phyloP scores from a whole-genome alignment of 2,113 vertebrate genomes.

The Myodes glareolus region DNA sequence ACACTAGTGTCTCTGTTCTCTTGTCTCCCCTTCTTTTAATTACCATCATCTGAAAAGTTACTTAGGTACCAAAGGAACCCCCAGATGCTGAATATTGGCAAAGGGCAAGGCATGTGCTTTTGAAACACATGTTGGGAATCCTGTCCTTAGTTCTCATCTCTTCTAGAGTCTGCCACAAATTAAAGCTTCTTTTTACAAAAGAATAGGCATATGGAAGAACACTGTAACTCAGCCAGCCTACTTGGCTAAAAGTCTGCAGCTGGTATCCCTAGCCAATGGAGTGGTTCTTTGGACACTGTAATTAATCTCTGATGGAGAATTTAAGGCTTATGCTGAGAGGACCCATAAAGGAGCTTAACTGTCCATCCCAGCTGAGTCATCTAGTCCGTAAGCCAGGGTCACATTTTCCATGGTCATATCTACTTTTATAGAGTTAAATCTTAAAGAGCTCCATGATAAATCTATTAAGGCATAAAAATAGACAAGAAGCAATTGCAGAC shows the following conservation, averaged over 20 bases:
- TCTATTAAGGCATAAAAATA: background rate
- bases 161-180: background rate
- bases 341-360: background rate
- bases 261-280: background rate
- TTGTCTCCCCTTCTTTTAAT: background rate
- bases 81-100: background rate
- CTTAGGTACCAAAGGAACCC: background rate
- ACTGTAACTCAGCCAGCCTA: background rate
- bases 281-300: background rate
- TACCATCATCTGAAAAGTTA: background rate
- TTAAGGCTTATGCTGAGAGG: background rate
- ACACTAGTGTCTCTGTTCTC: background rate
- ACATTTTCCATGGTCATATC: background rate
- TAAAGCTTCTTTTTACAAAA: slow-evolving; percentile 24
- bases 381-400: background rate
- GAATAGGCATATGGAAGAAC: background rate
- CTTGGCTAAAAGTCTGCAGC: background rate
- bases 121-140: background rate
- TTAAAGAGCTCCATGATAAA: background rate
- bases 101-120: background rate
- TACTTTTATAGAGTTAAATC: background rate
- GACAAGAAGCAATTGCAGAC: background rate
- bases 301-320: background rate
- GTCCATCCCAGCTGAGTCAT: background rate
- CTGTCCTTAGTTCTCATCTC: background rate